Evolutionary conservation across 35 echinoderm and acorn worm genomes (phyloP), one percentile per base, ranked within the genome.

Genomic region (Lytechinus pictus): DNA sequence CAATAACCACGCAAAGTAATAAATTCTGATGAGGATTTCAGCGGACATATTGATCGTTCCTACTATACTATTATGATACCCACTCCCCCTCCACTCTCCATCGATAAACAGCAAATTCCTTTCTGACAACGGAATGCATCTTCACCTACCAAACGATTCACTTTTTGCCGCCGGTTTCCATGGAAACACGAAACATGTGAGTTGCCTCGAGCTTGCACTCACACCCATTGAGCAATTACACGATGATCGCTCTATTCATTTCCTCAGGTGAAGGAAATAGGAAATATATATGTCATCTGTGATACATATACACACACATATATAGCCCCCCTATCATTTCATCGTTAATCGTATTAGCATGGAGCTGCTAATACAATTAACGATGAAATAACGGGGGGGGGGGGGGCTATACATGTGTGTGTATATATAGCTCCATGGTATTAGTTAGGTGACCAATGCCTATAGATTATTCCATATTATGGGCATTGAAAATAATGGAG

Each of bases 21-120:
- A 79, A 79, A n/a, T 79, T 79, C 16, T n/a, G 66, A 79, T 79
- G 66, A 79, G 19, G 66, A 79, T 79, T 79, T 24, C 66, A 79
- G 21, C 66, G 66, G 66, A 79, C 66, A 79, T 79, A 79, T 79
- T 79, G 66, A 79, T 79, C 66, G 66, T n/a, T 79, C n/a, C 66
- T 16, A 79, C 66, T 24, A 79, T 79, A 79, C 66, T 7, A 79
- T 79, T 79, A 24, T 79, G 66, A 79, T 79, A 79, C 66, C 4
- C 66, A 16, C 61, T 71, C 61, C 19, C 19, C 61, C 61, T 58
- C 1, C 13, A 79, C 66, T 79, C 66, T 14, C 4, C 66, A 79
- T 24, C 66, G 66, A 79, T 79, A 79, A 79, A 79, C 66, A 79
- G 21, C 66, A 79, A 79, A 79, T 79, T 79, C 66, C 66, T 14